Percentiles rank a stretch among this genome's conserved stretches.
These are phyloP conservation scores for Hippocampus mohnikei DNA, from an alignment of 2,113 vertebrate species.

Conservation along the genomic window DNA sequence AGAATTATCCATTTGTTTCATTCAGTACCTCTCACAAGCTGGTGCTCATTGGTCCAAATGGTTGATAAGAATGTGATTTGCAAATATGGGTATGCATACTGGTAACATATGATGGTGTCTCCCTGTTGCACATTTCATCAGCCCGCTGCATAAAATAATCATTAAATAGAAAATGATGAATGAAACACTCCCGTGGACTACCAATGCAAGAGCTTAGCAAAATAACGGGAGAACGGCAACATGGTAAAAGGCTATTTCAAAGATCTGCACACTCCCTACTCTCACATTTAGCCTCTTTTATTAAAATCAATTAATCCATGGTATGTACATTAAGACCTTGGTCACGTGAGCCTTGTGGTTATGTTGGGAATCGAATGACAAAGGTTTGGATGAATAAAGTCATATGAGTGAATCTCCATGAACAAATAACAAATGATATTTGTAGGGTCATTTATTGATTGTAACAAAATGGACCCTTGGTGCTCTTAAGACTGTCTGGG, in stretches of 20 bases:
- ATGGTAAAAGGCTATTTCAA: constrained; percentile 31
- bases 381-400: constrained; percentile 25
- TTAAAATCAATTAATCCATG: constrained; percentile 43
- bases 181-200: constrained; percentile 9
- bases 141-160: constrained; percentile 57
- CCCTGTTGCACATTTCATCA: constrained; percentile 55
- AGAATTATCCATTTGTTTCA: constrained; percentile 1
- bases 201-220: constrained; percentile 15
- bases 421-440: constrained; percentile 62
- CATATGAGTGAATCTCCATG: constrained; percentile 33
- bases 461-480: constrained; percentile 63
- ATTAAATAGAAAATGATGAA: constrained; percentile 47
- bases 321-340: constrained; percentile 42
- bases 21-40: constrained; percentile 5
- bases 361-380: constrained; percentile 41
- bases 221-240: constrained; percentile 30
- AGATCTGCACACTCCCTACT: constrained; percentile 18
- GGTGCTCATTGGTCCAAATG: constrained; percentile 32
- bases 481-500: constrained; percentile 54
- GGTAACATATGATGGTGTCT: constrained; percentile 51
- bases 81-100: constrained; percentile 26
- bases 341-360: constrained; percentile 43
- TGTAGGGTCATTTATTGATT: constrained; percentile 68
- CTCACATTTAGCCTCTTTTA: constrained; percentile 8
- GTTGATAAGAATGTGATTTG: constrained; percentile 43